Base-by-base conservation (phyloP, 1,140 invertebrate genomes). In the Hyposmocoma kahamanoa region DNA sequence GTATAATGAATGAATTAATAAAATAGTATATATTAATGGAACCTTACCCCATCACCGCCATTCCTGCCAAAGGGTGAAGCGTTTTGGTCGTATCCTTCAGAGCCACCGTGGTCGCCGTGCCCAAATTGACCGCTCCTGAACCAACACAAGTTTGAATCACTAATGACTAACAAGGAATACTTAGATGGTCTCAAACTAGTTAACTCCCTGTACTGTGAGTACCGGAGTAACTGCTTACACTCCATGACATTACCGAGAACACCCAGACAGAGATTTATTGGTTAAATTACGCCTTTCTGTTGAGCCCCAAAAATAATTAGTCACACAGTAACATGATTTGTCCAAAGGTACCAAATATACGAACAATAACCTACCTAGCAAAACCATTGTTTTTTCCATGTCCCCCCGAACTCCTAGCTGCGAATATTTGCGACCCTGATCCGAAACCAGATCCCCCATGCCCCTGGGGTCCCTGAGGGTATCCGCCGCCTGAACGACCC, bases 31-130 rank as follows among this genome's bases (percentile, higher is more conserved):
- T 26, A 30, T 30, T 30, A 30, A 10, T 30, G 10, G 13, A 10
- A 2, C 28, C 28, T 30, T 2, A 8, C 32, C 6, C 18, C 32
- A 36, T 36, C 32, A 17, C 15, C 13, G 8, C 32, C 45, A 38
- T 58, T 64, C 38, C 62, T 59, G 21, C 61, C 70, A 19, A 69
- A 69, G 3, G 53, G 50, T 19, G 41, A 41, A 4, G 61, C 58
- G 21, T 68, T 69, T 2, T 54, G 45, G 39, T 70, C 67, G 19
- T 78, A 73, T 0, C 70, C 67, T 4, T 71, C 60, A n/a, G n/a
- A n/a, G 1, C 48, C 24, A 5, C 38, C 54, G 10, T 58, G 43
- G 19, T 39, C 56, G 13, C 38, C 39, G 13, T 69, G 67, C 1
- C 59, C 61, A 15, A 57, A 59, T 0, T 42, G 42, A 43, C 34